Conservation (phyloP, 2,113 vertebrate species). For the Dolichotis patagonum region DNA sequence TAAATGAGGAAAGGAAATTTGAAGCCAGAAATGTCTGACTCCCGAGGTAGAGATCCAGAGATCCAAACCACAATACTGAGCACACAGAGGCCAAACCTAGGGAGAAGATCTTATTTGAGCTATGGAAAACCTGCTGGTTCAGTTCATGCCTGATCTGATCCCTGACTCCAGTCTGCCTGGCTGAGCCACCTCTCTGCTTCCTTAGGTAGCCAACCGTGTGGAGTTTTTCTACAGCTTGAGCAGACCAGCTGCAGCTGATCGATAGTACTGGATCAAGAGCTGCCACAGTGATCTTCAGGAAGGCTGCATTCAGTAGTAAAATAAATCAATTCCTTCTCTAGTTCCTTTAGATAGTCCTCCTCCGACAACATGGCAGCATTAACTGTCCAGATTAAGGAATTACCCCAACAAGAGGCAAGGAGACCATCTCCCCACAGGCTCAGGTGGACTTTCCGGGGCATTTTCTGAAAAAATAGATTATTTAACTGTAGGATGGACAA, state of each 20-base stretch:
- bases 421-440: neutral
- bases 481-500: neutral
- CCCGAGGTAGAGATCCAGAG: neutral
- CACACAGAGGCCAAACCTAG: neutral
- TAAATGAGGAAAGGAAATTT: neutral
- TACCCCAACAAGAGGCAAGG: neutral
- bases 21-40: neutral
- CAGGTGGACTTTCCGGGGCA: neutral
- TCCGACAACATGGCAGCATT: neutral
- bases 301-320: conserved; percentile 46
- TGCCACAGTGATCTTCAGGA: conserved; percentile 45
- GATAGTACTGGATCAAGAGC: conserved; percentile 42
- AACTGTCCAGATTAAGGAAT: neutral
- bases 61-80: neutral
- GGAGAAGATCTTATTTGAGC: neutral
- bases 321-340: conserved; percentile 46
- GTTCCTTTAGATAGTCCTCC: neutral
- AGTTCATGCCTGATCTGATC: neutral
- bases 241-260: conserved; percentile 26
- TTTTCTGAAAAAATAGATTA: neutral
- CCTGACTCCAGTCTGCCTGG: neutral
- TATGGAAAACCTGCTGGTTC: neutral
- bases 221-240: conserved; percentile 64
- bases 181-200: neutral
- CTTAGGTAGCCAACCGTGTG: neutral